These are phyloP conservation scores for Sebastes itinus DNA, from an alignment of 2,797 vertebrate genomes.

Conservation along the genomic window DNA sequence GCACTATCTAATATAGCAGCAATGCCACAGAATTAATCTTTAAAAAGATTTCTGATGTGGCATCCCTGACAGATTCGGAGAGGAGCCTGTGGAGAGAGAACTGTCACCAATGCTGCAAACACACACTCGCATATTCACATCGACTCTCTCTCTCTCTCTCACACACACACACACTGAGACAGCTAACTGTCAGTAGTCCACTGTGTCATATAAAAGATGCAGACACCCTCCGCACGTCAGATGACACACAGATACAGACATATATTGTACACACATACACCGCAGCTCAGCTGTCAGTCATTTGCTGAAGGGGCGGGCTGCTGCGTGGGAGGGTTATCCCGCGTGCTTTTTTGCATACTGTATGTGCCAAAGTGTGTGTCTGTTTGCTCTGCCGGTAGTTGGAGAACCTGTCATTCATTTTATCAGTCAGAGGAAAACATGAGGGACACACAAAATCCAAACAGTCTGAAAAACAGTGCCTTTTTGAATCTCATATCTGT, in stretches of 20 bases:
- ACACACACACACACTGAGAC: conserved; percentile 30
- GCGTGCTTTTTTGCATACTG: conserved; percentile 34
- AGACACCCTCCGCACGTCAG: conserved; percentile 54
- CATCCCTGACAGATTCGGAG: conserved; percentile 70
- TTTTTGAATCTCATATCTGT: conserved; percentile 17
- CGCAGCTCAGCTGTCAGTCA: conserved; percentile 61
- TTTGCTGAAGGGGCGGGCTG: background rate
- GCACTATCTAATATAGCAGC: conserved; percentile 71
- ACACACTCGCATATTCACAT: conserved; percentile 29
- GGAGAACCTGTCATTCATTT: conserved; percentile 35
- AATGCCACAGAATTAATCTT: conserved; percentile 68
- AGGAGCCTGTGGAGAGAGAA: conserved; percentile 59
- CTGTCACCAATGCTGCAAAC: conserved; percentile 46
- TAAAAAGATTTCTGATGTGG: conserved; percentile 71
- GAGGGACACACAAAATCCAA: conserved; percentile 4
- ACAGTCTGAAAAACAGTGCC: conserved; percentile 10
- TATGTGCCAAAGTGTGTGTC: conserved; percentile 17
- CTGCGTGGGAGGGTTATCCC: conserved; percentile 29
- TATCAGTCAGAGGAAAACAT: conserved; percentile 14
- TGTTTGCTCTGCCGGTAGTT: conserved; percentile 1
- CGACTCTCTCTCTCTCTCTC: background rate
- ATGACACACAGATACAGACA: conserved; percentile 51
- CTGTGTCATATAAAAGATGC: conserved; percentile 64
- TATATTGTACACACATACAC: conserved; percentile 29
- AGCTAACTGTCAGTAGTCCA: conserved; percentile 67